Percentiles rank a stretch among this genome's conserved stretches.
Conservation (phyloP, 30 jellyfish, hydroid and myxozoan genomes). For the Aurelia sp. region DNA sequence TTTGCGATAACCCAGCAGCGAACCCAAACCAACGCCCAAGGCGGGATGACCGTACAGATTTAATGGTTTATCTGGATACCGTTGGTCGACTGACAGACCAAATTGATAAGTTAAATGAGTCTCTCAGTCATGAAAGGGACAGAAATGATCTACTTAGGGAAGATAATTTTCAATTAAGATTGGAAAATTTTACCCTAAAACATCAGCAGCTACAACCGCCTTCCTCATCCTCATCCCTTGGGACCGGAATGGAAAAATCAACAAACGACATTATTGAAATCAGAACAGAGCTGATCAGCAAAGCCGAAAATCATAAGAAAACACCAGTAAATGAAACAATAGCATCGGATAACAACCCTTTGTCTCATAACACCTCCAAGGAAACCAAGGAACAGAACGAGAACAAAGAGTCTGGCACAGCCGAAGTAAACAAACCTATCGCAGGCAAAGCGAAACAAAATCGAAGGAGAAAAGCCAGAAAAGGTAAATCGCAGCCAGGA, state of each 20-base stretch:
- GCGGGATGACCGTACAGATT: conserved; percentile 25
- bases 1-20: too few species aligned
- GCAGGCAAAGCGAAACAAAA: too few species aligned
- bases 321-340: conserved; percentile 3
- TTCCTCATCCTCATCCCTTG: conserved; percentile 6
- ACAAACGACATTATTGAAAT: conserved; percentile 8
- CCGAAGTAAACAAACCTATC: too few species aligned
- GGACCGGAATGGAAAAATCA: conserved; percentile 6
- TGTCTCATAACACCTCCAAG: conserved; percentile 10
- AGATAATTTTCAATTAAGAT: too few species aligned
- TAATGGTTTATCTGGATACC: conserved; percentile 37
- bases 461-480: too few species aligned
- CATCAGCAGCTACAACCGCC: conserved; percentile 6
- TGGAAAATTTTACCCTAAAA: too few species aligned
- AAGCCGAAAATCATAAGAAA: not conserved
- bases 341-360: conserved; percentile 10
- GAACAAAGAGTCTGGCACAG: conserved; percentile 12
- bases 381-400: conserved; percentile 1
- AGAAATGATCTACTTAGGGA: conserved; percentile 19
- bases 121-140: conserved; percentile 35
- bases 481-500: too few species aligned
- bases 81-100: conserved; percentile 35
- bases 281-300: not conserved
- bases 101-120: conserved; percentile 10
- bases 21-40: too few species aligned